phyloP scores from a whole-genome alignment of 2,113 vertebrate genomes.

The Cyanoramphus novaezelandiae region DNA sequence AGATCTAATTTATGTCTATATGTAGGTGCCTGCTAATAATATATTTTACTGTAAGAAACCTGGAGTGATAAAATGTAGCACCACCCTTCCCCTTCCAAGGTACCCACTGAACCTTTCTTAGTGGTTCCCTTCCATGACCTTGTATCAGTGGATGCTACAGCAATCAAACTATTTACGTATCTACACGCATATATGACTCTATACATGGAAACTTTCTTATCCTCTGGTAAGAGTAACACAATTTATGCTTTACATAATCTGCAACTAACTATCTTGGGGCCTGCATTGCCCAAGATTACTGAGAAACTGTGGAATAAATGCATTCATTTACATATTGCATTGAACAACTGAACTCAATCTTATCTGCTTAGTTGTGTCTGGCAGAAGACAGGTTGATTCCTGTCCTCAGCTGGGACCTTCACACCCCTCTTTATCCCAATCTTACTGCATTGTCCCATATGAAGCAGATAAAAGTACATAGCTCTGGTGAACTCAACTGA shows the following conservation, averaged over 20 bases:
- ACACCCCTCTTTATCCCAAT: not conserved
- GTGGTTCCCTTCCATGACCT: not conserved
- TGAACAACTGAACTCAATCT: not conserved
- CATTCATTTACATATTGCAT: not conserved
- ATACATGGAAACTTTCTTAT: not conserved
- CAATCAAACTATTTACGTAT: not conserved
- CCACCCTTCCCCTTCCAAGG: not conserved
- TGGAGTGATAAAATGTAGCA: not conserved
- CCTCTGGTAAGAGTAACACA: not conserved
- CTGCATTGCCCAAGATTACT: not conserved
- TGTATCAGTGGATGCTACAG: not conserved
- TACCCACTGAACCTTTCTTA: not conserved
- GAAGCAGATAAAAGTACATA: not conserved
- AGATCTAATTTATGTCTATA: not conserved
- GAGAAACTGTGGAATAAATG: not conserved
- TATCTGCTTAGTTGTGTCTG: not conserved
- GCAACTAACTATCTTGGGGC: not conserved
- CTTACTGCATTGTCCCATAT: not conserved
- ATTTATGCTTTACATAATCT: not conserved
- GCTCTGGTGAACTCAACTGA: not conserved
- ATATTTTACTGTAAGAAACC: not conserved
- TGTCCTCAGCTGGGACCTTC: not conserved
- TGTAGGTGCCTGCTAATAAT: not conserved
- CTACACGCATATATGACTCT: not conserved
- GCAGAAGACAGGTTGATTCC: not conserved